Evolutionary conservation across 2,113 vertebrate species (phyloP), one percentile per base, ranked within the genome.

Genomic region (Triplophysa dalaica): DNA sequence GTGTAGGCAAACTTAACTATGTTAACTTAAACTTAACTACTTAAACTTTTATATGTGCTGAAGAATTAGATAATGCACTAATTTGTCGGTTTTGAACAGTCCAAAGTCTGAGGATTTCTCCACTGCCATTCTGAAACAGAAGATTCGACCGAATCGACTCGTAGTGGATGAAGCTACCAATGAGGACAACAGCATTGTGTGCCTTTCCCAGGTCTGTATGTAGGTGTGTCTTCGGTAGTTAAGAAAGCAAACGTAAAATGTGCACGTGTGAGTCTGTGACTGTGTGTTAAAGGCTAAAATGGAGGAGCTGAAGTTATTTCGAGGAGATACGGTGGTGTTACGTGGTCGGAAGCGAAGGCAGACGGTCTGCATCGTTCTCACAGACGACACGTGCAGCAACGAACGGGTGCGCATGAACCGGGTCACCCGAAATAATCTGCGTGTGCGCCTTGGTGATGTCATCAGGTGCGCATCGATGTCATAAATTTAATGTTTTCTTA

Each of bases 131-230:
- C 86, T 93, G 45, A 92, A 91, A 48, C 92, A 93, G 87, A 94
- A 93, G 69, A 89, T 89, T 56, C 88, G 93, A 58, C 93, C 93
- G 0, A 93, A 93, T 84, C 87, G 93, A 21, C 89, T 94, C 7
- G 56, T 93, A 22, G 93, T 94, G 83, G 93, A 93, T 9, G 92
- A 93, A 80, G 87, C 90, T 2, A 82, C 88, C 45, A 93, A 90
- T 86, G 93, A 93, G 60, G 93, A 93, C 89, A 93, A 90, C 87
- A 93, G 92, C 85, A 91, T 92, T 10, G 90, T 93, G 68, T 89
- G 89, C 82, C 87, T 94, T 29, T 89, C 93, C 17, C 91, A 92
- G 92, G 92, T 90, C 26, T 70, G 83, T 75, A 16, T 74, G 29
- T 70, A 69, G 41, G 58, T 73, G 45, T 48, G 26, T 64, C 24